Percentiles rank a stretch among this genome's conserved stretches.
Evolutionary conservation across 2,113 vertebrate genomes (phyloP).

Genomic region (Todiramphus chloris): DNA sequence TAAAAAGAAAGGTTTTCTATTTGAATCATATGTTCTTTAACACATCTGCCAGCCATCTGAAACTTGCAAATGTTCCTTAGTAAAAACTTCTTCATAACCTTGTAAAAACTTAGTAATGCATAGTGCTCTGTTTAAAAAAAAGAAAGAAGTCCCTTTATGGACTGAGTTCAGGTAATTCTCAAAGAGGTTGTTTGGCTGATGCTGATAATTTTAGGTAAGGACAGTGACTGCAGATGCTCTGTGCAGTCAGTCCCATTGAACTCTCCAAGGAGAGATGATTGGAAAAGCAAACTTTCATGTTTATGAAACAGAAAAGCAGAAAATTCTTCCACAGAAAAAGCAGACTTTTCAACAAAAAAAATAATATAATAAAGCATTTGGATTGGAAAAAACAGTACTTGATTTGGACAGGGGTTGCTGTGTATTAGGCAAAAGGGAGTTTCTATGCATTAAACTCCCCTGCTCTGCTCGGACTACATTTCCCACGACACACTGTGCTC

Average conservation of each 20-base stretch:
- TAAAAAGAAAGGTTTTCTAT: conserved; percentile 70
- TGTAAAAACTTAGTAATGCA: neutral
- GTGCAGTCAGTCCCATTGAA: neutral
- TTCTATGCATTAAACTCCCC: neutral
- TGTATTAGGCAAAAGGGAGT: neutral
- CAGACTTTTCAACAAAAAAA: neutral
- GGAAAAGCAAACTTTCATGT: neutral
- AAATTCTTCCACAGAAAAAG: neutral
- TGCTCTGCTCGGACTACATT: neutral
- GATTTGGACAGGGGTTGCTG: neutral
- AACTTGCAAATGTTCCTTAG: conserved; percentile 39
- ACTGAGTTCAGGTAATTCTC: neutral
- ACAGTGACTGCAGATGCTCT: neutral
- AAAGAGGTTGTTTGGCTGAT: neutral
- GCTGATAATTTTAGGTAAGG: neutral
- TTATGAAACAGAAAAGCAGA: neutral
- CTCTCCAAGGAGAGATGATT: neutral
- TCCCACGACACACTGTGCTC: neutral
- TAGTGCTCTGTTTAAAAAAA: neutral
- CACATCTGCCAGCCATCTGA: conserved; percentile 66
- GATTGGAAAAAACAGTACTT: neutral
- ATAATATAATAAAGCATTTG: neutral
- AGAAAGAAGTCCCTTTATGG: neutral
- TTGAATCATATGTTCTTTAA: conserved; percentile 63
- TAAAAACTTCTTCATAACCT: conserved; percentile 56